Evolutionary conservation across 30 jellyfish, hydroid and myxozoan genomes (phyloP).

Genomic region (Cassiopea xamachana): DNA sequence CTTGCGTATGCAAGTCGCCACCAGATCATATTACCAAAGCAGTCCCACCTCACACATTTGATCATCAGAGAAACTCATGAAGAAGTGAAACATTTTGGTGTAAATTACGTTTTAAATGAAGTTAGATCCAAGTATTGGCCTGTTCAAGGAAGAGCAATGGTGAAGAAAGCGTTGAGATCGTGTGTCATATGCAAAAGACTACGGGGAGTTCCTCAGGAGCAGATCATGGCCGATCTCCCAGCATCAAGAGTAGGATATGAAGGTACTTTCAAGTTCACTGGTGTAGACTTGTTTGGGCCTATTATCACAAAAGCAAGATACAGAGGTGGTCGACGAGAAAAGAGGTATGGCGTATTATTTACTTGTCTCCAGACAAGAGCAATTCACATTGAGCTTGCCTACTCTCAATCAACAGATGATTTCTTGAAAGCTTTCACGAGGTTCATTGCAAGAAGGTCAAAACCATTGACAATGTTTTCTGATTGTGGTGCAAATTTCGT

Average conservation of each 20-base stretch:
- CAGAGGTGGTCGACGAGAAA: slow-evolving; percentile 42
- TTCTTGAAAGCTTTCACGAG: background rate
- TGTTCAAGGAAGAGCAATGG: slow-evolving; percentile 34
- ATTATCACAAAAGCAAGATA: slow-evolving; percentile 12
- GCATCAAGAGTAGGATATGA: slow-evolving; percentile 32
- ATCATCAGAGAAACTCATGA: slow-evolving; percentile 43
- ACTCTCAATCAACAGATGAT: slow-evolving; percentile 37
- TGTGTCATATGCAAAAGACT: slow-evolving; percentile 40
- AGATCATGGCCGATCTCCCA: slow-evolving; percentile 47
- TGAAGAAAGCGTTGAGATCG: slow-evolving; percentile 30
- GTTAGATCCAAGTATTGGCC: slow-evolving; percentile 50
- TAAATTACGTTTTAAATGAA: slow-evolving; percentile 34
- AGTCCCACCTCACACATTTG: slow-evolving; percentile 14
- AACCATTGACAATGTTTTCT: background rate
- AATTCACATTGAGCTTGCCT: slow-evolving; percentile 35
- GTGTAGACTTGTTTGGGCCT: slow-evolving; percentile 57
- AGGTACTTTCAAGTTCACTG: slow-evolving; percentile 42
- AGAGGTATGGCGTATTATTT: slow-evolving; percentile 41
- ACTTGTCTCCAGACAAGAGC: slow-evolving; percentile 60
- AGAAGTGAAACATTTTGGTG: slow-evolving; percentile 36
- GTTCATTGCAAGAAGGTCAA: background rate
- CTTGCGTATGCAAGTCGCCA: slow-evolving; percentile 37
- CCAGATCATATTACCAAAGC: slow-evolving; percentile 48
- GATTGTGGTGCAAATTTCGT: background rate
- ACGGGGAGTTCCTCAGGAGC: slow-evolving; percentile 35